These are phyloP conservation scores for Hydrophis major DNA, from an alignment of 2,797 vertebrate species.

Conservation along the genomic window DNA sequence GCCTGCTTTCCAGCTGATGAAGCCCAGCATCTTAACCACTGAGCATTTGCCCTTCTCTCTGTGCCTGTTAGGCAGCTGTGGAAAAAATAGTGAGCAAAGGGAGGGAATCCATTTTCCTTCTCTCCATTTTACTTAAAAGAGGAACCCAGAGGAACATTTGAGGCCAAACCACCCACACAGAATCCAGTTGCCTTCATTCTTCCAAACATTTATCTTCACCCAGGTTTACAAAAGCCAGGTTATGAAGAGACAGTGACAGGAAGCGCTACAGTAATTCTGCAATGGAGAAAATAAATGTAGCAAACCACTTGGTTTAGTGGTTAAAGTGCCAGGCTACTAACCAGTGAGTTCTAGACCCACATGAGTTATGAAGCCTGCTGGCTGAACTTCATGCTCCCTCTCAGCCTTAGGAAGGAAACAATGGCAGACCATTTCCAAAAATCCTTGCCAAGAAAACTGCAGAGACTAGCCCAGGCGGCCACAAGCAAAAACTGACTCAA, in stretches of 20 bases:
- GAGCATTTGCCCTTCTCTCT: background rate
- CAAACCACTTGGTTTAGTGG: background rate
- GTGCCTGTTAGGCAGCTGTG: background rate
- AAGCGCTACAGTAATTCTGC: background rate
- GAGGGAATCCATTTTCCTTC: background rate
- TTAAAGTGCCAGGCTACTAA: background rate
- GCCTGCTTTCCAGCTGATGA: background rate
- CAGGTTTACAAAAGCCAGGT: background rate
- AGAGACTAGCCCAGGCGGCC: background rate
- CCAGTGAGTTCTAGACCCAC: background rate
- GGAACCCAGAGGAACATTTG: background rate
- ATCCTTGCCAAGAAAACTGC: background rate
- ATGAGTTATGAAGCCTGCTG: background rate
- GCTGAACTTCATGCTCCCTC: background rate
- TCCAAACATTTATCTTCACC: background rate
- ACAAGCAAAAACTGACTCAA: background rate
- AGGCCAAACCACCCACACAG: background rate
- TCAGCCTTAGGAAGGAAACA: background rate
- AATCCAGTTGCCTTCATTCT: background rate
- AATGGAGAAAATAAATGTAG: background rate
- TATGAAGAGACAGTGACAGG: background rate
- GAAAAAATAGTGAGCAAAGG: background rate
- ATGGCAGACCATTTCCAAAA: background rate
- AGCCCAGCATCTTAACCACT: background rate
- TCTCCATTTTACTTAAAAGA: background rate